Percentiles rank a stretch among this genome's conserved stretches.
Conservation (phyloP, 2,888 invertebrate genomes). For the Diaprepes abbreviatus region DNA sequence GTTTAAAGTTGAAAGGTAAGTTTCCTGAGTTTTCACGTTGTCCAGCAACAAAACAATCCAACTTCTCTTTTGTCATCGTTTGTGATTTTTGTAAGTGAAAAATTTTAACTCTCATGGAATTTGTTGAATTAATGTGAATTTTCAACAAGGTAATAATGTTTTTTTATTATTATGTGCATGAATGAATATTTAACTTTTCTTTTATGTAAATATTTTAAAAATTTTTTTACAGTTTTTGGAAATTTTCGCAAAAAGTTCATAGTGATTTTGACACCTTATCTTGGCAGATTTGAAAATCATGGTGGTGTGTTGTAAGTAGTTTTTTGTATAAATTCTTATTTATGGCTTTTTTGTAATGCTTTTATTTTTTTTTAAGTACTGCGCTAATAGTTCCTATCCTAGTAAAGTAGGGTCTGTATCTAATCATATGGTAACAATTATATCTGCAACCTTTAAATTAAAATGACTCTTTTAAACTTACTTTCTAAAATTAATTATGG, state of each 20-base stretch:
- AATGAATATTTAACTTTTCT: background rate
- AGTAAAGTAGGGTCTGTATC: no score
- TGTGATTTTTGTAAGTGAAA: conserved; percentile 40
- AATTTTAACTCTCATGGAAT: conserved; percentile 40
- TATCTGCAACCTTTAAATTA: no score
- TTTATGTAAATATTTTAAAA: background rate
- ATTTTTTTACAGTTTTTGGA: conserved; percentile 37
- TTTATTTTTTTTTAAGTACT: no score
- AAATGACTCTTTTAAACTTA: no score
- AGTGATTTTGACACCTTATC: conserved; percentile 44
- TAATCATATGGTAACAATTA: no score
- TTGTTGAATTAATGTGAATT: conserved; percentile 46
- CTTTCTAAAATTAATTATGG: no score
- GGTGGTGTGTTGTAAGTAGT: conserved; percentile 61
- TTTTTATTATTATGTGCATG: background rate
- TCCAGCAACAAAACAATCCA: conserved; percentile 25
- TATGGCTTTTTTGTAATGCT: no score
- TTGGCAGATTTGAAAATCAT: conserved; percentile 51
- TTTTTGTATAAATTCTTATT: no score
- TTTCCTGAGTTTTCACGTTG: conserved; percentile 2
- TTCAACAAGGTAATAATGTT: conserved; percentile 32
- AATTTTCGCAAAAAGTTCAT: conserved; percentile 42
- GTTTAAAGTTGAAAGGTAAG: background rate
- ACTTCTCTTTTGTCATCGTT: conserved; percentile 19
- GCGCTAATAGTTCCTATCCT: no score